Percentiles rank a stretch among this genome's conserved stretches.
phyloP scores from a whole-genome alignment of 2,113 vertebrate species.

The Cnemophilus loriae region DNA sequence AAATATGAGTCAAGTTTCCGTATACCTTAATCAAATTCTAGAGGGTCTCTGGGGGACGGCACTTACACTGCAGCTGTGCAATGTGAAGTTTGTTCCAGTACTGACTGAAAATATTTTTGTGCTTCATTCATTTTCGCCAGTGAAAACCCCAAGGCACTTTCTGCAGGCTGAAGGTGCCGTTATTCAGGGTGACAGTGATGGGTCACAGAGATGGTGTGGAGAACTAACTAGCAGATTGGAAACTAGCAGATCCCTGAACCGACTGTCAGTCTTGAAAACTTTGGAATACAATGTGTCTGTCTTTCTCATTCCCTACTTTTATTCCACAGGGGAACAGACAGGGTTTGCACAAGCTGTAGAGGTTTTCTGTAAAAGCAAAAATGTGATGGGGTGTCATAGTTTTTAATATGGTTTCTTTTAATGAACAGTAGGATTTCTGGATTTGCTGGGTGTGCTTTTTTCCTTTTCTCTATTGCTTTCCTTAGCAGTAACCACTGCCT shows the following conservation, averaged over 20 bases:
- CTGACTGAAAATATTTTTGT: slow-evolving; percentile 51
- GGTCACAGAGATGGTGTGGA: slow-evolving; percentile 20
- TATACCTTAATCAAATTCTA: slow-evolving; percentile 51
- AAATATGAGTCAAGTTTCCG: slow-evolving; percentile 31
- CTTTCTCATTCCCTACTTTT: slow-evolving; percentile 14
- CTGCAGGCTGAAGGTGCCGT: background rate
- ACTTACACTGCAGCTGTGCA: slow-evolving; percentile 43
- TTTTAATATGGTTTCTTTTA: background rate
- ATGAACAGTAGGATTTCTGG: background rate
- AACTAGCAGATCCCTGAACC: background rate
- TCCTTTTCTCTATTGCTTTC: background rate
- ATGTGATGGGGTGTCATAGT: background rate
- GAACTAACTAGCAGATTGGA: background rate
- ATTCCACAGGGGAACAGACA: background rate
- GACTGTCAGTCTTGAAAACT: background rate
- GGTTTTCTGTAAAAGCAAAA: slow-evolving; percentile 33
- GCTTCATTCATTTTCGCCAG: slow-evolving; percentile 29
- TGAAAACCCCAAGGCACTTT: slow-evolving; percentile 38
- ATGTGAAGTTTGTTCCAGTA: slow-evolving; percentile 41
- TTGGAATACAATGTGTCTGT: background rate
- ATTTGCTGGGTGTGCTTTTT: background rate
- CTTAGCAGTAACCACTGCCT: background rate
- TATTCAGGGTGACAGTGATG: slow-evolving; percentile 39
- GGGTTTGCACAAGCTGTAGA: background rate
- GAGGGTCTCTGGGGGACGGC: background rate